Base-by-base conservation (phyloP, 2,113 vertebrate species). In the Podiceps cristatus region DNA sequence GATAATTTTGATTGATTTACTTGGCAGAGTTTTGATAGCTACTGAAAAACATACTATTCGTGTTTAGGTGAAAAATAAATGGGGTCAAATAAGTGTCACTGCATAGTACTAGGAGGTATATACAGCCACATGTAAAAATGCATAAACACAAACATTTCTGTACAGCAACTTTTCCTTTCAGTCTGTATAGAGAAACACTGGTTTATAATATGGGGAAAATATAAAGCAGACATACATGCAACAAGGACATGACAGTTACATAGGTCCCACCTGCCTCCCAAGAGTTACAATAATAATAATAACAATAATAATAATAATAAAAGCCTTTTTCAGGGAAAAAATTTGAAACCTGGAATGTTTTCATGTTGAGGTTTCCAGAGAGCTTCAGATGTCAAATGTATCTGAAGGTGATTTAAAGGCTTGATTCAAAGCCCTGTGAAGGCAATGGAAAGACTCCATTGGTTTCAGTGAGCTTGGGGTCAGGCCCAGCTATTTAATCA, bases 301-400 rank as follows among this genome's bases (percentile, higher is more conserved):
- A 96, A 91, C 60, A 96, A 89, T 11, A 93, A 93, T 35, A 81
- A 81, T 50, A 86, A 91, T 95, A 95, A 94, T 93, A 96, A 96
- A 92, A 93, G 90, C 79, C 84, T 92, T 97, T 96, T 76, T 78
- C 9, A 4, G 78, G 85, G 86, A 90, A 94, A 96, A 93, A 52
- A 58, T 37, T 93, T 95, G 97, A 97, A 98, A 98, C 97, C 98
- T 96, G 98, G 98, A 98, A 98, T 98, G 98, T 97, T 97, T 98
- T 96, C 89, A 93, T 95, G 62, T n/a, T 96, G 97, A 98, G 97
- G 98, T 97, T 98, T 98, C 98, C 96, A 96, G 89, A 97, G 66
- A 96, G 45, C 93, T 93, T 96, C 97, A 97, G 96, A 97, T 92
- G 84, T 85, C 62, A 97, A 95, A 96, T 52, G 18, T 90, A 92